Base-by-base conservation (phyloP, 1,140 invertebrate species). In the Aphelenchoides besseyi region DNA sequence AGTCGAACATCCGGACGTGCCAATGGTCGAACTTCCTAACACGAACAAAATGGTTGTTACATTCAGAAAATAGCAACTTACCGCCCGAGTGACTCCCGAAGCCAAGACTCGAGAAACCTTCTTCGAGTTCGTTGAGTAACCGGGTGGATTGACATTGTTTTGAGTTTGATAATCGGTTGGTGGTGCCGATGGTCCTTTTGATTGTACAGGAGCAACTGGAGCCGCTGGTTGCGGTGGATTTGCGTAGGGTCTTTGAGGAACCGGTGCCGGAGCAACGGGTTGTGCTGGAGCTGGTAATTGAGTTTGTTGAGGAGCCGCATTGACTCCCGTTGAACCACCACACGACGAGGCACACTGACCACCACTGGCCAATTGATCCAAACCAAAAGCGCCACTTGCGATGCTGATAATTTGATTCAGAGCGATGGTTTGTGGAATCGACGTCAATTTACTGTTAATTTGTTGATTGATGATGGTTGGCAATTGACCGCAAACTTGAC, bases 391-490 rank as follows among this genome's bases (percentile, higher is more conserved):
- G 36, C 68, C 76, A 73, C 26, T 64, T 69, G 68, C 16, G 28
- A 32, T 29, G 9, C 53, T 57, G n/a, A 83, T 41, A 48, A 83
- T 74, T 66, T 85, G 78, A n/a, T 61, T 71, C 23, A 83, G 72
- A 28, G 80, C 64, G 62, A 83, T 76, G 8, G 69, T 54, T 62
- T 84, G 81, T 29, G 81, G 81, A 64, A 83, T 59, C 23, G 61
- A 48, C 28, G 52, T 52, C 9, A 82, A 53, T 67, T 85, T 85
- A 9, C 61, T 41, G 68, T 85, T 83, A 32, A 85, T 28, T 68
- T 84, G 71, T 32, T 76, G 59, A 36, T 84, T 81, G 32, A 82
- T 54, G 33, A 82, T 74, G 28, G 30, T 36, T 8, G 81, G 81
- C 29, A 83, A 52, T 64, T 74, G 73, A 28, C 67, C 62, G 54